Percentiles rank a stretch among this genome's conserved stretches.
Evolutionary conservation across 2,888 invertebrate species (phyloP).

Genomic region (Cantharis nigra): DNA sequence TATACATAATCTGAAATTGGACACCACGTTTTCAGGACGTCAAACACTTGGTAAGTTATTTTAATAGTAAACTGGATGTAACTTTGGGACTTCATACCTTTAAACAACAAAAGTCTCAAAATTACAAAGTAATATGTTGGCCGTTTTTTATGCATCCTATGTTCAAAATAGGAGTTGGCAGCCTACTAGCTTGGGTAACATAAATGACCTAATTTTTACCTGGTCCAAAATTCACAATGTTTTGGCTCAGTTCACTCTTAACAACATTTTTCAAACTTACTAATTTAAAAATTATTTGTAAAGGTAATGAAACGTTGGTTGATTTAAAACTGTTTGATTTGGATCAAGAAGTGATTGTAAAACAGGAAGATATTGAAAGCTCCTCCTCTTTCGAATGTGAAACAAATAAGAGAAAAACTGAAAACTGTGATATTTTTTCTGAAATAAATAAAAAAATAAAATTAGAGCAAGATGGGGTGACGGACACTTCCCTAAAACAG

Average conservation of each 20-base stretch:
- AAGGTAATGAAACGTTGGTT: slow-evolving; percentile 80
- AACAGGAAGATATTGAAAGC: slow-evolving; percentile 5
- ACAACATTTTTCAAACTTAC: neutral
- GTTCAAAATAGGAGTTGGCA: too few species aligned
- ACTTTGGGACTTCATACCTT: neutral
- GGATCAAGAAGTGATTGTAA: neutral
- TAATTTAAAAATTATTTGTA: slow-evolving; percentile 38
- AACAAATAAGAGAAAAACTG: neutral
- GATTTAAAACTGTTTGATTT: slow-evolving; percentile 65
- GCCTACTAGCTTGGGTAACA: too few species aligned
- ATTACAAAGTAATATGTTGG: too few species aligned
- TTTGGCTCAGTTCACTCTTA: neutral
- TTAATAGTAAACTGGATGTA: neutral
- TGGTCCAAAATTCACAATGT: too few species aligned
- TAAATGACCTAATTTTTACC: too few species aligned
- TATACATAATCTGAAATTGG: slow-evolving; percentile 79
- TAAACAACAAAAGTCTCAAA: too few species aligned
- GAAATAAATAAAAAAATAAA: neutral
- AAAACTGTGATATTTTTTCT: neutral
- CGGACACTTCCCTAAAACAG: neutral
- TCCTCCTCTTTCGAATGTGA: neutral
- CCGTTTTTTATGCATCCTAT: too few species aligned
- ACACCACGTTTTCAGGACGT: slow-evolving; percentile 79
- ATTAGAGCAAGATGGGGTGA: neutral
- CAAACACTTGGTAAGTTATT: slow-evolving; percentile 72